phyloP scores from a whole-genome alignment of 2,888 invertebrate species.

The Drosophila maculinotata region DNA sequence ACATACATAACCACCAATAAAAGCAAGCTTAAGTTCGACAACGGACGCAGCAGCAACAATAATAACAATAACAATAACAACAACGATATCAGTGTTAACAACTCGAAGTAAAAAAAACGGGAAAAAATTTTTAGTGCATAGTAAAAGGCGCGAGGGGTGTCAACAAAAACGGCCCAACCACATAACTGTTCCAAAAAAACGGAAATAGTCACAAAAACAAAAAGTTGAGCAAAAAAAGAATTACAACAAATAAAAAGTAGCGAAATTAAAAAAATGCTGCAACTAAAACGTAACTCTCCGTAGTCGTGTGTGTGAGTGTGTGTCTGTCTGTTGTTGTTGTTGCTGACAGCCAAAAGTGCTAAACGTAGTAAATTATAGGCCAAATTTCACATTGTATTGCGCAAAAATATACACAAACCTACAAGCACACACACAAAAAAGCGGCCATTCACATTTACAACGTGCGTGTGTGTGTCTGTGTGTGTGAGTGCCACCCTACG shows the following conservation, averaged over 20 bases:
- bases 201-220: not conserved
- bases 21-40: not conserved
- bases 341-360: slow-evolving; percentile 36
- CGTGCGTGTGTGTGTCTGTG: slow-evolving; percentile 35
- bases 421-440: slow-evolving; percentile 24
- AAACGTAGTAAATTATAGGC: slow-evolving; percentile 51
- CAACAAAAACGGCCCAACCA: slow-evolving; percentile 14
- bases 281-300: not conserved
- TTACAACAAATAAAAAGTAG: not conserved
- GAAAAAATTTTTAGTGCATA: slow-evolving; percentile 26
- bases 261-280: not conserved
- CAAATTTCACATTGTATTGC: slow-evolving; percentile 45
- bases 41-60: not conserved
- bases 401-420: slow-evolving; percentile 51
- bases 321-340: slow-evolving; percentile 2
- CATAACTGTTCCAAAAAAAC: slow-evolving; percentile 16
- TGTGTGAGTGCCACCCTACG: slow-evolving; percentile 44
- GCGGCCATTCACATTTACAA: slow-evolving; percentile 60
- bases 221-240: slow-evolving; percentile 12
- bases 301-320: not conserved
- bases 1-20: slow-evolving; percentile 11
- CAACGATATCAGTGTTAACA: slow-evolving; percentile 9
- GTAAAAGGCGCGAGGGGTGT: slow-evolving; percentile 41
- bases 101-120: slow-evolving; percentile 9
- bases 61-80: slow-evolving; percentile 10